phyloP scores from a whole-genome alignment of 2,888 invertebrate species.

The Hyles lineata region DNA sequence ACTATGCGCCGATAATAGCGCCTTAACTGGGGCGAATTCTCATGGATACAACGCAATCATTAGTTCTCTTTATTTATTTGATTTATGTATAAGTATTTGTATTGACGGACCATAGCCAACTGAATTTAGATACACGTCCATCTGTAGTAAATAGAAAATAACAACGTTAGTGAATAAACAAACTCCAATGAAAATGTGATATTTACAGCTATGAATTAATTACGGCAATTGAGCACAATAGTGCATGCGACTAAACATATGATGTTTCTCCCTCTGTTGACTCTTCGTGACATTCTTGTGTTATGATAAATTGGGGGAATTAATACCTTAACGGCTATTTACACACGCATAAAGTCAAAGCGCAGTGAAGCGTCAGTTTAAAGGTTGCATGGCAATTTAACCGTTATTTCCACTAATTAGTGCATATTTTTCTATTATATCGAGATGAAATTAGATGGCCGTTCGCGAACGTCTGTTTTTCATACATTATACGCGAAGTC shows the following conservation, averaged over 20 bases:
- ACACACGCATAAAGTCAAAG: too few relatives aligned
- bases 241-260: slow-evolving; percentile 9
- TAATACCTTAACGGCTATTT: background rate
- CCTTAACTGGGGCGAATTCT: slow-evolving; percentile 22
- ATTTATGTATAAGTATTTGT: slow-evolving; percentile 10
- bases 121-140: slow-evolving; percentile 48
- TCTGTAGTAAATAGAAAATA: slow-evolving; percentile 45
- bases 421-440: too few relatives aligned
- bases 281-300: slow-evolving; percentile 1
- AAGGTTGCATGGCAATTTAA: too few relatives aligned
- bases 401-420: too few relatives aligned
- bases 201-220: slow-evolving; percentile 53
- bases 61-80: slow-evolving; percentile 17
- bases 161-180: slow-evolving; percentile 56
- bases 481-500: too few relatives aligned
- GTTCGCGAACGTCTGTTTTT: too few relatives aligned
- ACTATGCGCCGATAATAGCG: slow-evolving; percentile 1
- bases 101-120: slow-evolving; percentile 28
- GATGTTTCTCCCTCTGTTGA: background rate
- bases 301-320: background rate
- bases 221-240: slow-evolving; percentile 31
- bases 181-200: slow-evolving; percentile 61
- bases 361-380: too few relatives aligned
- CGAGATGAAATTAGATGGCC: too few relatives aligned
- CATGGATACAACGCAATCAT: slow-evolving; percentile 17